Evolutionary conservation across 2,888 invertebrate species (phyloP), one percentile per base, ranked within the genome.

Genomic region (Tholera decimalis): DNA sequence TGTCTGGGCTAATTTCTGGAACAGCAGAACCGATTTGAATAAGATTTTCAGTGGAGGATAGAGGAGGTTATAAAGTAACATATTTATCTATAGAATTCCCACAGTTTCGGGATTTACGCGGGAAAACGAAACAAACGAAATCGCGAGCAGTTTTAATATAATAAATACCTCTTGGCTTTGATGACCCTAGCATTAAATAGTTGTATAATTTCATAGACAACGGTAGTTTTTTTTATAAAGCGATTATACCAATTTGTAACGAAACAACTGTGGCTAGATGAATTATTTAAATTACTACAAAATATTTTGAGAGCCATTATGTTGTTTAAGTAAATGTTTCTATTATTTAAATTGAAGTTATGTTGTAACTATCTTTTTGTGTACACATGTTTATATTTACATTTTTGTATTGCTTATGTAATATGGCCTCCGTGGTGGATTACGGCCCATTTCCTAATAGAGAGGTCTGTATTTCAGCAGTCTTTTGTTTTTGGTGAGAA

Each of bases 281-380:
- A 82, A 85, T 88, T 86, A 86, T 86, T 86, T 80, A 85, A 86
- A 87, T 86, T 77, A 82, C 64, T 58, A 58, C 80, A 58, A 68
- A 81, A 79, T 73, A 65, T 77, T 76, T 74, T 22, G 57, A 59
- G n/a, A 33, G 73, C 53, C 64, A 69, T 74, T 74, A 63, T 58
- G 57, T 71, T 66, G 62, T 83, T 73, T 24, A 39, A 50, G 70
- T 66, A 79, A 85, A 85, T 83, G 84, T 77, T 67, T 85, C 67
- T 80, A 86, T 84, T 82, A 82, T 82, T 79, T 79, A 75, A 77
- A 82, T 78, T 68, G 66, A 49, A 28, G 24, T 65, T 68, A 28
- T 67, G 63, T 67, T 63, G 37, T 67, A 47, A 20, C 11, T 5
- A n/a, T 13, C n/a, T 57, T 37, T 53, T 59, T 55, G 33, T 56